Evolutionary conservation across 2,888 invertebrate genomes (phyloP), one percentile per base, ranked within the genome.

Genomic region (Drosophila incognita): DNA sequence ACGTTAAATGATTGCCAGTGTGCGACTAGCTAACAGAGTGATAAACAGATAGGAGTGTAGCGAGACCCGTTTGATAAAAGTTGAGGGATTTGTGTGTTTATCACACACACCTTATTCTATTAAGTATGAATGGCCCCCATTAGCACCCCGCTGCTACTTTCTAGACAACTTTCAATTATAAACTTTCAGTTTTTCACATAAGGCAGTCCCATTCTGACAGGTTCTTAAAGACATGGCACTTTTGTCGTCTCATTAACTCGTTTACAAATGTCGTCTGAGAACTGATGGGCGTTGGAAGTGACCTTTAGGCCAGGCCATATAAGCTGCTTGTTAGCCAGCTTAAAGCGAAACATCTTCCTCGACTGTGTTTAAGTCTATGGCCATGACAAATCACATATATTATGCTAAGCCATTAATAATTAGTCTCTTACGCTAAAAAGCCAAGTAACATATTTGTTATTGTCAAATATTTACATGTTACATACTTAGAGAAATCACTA

Each of bases 181-280:
- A 72, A 86, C 83, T 84, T 86, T 86, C 87, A 66, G 75, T 86
- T 84, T 83, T 86, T 59, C 52, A 38, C 36, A 66, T 27, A 65
- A 76, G 67, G 69, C 57, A 76, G 62, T 56, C 24, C 53, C 24
- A 54, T 71, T 56, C 70, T 63, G 38, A n/a, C 74, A 59, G 38
- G 86, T 83, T 86, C 86, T 81, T 60, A 27, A 65, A 60, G 49
- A n/a, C 66, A 48, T n/a, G 15, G 1, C 33, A 18, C 4, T 24
- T 38, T 24, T 62, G 24, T 31, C 13, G 40, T 33, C 51, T 64
- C 52, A 59, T 67, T 74, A 57, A 64, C 69, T 53, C 48, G 66
- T 73, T 72, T 54, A 62, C 63, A 53, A 68, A 58, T 84, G 80
- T 76, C 79, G 57, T 76, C 54, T 65, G 64, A 57, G 57, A 79